phyloP scores from a whole-genome alignment of 92 coral and sea anemone species.

The Desmophyllum pertusum region DNA sequence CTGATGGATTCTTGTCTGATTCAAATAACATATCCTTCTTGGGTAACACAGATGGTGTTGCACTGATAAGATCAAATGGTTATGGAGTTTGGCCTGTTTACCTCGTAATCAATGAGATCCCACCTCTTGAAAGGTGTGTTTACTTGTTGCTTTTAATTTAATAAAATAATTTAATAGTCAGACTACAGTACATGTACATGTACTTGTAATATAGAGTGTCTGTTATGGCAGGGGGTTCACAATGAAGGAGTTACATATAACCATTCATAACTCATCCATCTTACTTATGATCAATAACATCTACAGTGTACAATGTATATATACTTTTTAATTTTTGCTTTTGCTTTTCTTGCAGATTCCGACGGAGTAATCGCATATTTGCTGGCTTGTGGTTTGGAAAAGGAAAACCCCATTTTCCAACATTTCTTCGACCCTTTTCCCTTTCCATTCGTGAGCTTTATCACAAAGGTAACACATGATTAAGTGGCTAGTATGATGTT shows the following conservation, averaged over 20 bases:
- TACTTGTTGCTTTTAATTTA: not conserved
- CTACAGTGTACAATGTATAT: too few relatives aligned
- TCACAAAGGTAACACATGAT: slow-evolving; percentile 21
- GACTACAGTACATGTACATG: too few relatives aligned
- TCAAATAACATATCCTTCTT: slow-evolving; percentile 46
- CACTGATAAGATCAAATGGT: slow-evolving; percentile 39
- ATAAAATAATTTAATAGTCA: not conserved
- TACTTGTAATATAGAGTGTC: too few relatives aligned
- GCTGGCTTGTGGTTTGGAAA: slow-evolving; percentile 60
- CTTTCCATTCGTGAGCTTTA: slow-evolving; percentile 32
- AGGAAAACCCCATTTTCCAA: slow-evolving; percentile 60
- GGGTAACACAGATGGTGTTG: slow-evolving; percentile 61
- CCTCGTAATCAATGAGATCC: slow-evolving; percentile 51
- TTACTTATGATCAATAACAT: too few relatives aligned
- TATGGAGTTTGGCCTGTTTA: slow-evolving; percentile 57
- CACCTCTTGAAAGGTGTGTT: slow-evolving; percentile 44
- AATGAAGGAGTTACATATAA: too few relatives aligned
- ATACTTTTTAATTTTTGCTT: too few relatives aligned
- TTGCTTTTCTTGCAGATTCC: slow-evolving; percentile 20
- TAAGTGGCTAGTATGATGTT: not conserved
- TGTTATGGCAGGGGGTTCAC: too few relatives aligned
- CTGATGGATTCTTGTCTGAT: slow-evolving; percentile 46
- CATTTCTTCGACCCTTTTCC: slow-evolving; percentile 51
- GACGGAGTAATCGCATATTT: slow-evolving; percentile 38
- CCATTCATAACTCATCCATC: too few relatives aligned